These are phyloP conservation scores for Stigmatopora argus DNA, from an alignment of 2,113 vertebrate genomes.

Conservation along the genomic window DNA sequence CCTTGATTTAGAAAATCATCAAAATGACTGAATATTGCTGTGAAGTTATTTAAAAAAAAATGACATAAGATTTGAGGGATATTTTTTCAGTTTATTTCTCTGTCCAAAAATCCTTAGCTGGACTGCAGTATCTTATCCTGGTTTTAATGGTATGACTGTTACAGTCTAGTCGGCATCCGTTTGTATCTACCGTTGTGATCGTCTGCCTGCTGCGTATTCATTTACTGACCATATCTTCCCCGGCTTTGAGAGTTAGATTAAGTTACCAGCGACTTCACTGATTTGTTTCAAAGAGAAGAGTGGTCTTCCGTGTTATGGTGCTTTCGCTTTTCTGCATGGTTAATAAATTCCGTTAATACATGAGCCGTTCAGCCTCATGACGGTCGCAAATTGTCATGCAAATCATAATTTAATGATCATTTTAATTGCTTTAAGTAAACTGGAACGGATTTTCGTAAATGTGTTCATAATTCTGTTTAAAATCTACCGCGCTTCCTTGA, in stretches of 20 bases:
- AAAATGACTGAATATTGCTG: background rate
- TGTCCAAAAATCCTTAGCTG: background rate
- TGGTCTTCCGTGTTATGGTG: background rate
- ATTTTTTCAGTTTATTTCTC: background rate
- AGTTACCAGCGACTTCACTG: background rate
- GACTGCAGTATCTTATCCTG: background rate
- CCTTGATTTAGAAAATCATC: no score
- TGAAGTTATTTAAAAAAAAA: background rate
- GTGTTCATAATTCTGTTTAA: no score
- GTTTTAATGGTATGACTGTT: background rate
- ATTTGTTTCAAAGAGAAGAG: background rate
- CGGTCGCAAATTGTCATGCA: no score
- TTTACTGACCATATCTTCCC: conserved; percentile 2
- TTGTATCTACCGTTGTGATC: background rate
- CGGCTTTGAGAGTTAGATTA: conserved; percentile 4
- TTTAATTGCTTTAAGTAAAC: no score
- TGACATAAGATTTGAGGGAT: background rate
- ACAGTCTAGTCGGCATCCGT: background rate
- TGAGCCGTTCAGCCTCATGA: no score
- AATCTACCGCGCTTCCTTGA: no score
- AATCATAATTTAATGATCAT: no score
- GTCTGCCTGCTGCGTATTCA: background rate
- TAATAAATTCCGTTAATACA: no score
- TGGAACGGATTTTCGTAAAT: no score
- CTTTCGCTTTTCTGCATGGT: background rate